Evolutionary conservation across 2,888 invertebrate species (phyloP), one percentile per base, ranked within the genome.

Genomic region (Phaedon cochleariae): DNA sequence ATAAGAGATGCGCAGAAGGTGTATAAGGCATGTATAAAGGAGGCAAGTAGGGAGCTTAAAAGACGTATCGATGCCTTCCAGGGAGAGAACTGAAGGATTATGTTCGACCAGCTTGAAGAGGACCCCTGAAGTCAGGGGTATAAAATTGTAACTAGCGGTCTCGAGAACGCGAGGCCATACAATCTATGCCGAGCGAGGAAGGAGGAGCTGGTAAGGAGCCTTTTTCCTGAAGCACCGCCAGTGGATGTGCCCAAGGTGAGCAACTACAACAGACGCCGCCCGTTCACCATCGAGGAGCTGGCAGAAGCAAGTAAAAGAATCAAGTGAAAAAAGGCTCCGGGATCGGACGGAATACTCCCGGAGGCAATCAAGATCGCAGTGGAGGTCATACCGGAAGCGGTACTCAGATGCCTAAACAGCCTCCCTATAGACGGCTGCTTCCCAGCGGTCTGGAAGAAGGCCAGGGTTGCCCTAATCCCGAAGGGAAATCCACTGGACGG

Each of bases 221-320:
- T 29, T 10, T 52, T 52, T 17, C 52, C 29, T n/a, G 17, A 9
- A 26, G 4, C 3, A 52, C n/a, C 22, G 22, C 34, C 6, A n/a
- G 1, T 2, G 20, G 61, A 41, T 49, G 51, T 34, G 54, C n/a
- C n/a, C n/a, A 64, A 54, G 10, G 4, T 10, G 2, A 15, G 21
- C 22, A 12, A 21, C 31, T 17, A 22, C 55, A 53, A 53, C 17
- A 12, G 20, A 31, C 52, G 12, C 12, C 66, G 68, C 29, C 21
- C 34, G 1, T 26, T 72, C 6, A 45, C 68, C 4, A 22, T 15
- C 2, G 3, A 45, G 45, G 45, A 45, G 9, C 45, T 45, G 3
- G 5, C 3, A 17, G 45, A 3, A 45, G 45, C 45, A 4, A 17
- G 4, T 5, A 5, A 3, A 15, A 45, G 9, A 45, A 45, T 45